Conservation (phyloP, 2,888 invertebrate genomes). For the Lottia scabra region DNA sequence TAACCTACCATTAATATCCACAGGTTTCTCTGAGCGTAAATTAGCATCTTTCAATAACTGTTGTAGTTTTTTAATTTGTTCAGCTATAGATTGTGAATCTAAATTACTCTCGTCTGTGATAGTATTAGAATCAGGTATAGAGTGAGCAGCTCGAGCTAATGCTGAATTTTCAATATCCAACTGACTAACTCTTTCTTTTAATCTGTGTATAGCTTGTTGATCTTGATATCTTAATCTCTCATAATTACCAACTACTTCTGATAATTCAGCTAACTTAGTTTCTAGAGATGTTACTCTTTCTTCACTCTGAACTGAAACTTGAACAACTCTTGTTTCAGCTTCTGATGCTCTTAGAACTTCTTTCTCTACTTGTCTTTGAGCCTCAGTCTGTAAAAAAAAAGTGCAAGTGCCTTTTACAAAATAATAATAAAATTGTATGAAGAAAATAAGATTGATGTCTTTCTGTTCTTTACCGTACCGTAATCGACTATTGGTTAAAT, state of each 20-base stretch:
- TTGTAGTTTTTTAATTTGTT: constrained; percentile 77
- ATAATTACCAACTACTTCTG: constrained; percentile 82
- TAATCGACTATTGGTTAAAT: too few species aligned
- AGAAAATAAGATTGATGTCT: too few species aligned
- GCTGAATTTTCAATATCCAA: constrained; percentile 69
- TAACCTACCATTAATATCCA: constrained; percentile 74
- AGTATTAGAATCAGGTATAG: constrained; percentile 30
- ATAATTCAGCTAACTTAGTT: constrained; percentile 81
- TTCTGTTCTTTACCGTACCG: too few species aligned
- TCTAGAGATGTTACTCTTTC: constrained; percentile 83
- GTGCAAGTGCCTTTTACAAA: too few species aligned
- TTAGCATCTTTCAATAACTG: constrained; percentile 76
- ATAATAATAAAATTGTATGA: too few species aligned
- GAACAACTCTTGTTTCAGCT: constrained; percentile 80
- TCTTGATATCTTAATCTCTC: constrained; percentile 81
- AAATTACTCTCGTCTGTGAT: constrained; percentile 41
- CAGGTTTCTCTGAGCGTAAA: constrained; percentile 72
- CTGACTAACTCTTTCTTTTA: constrained; percentile 68
- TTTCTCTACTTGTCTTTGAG: constrained; percentile 77
- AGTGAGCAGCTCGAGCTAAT: constrained; percentile 58
- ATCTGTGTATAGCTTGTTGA: constrained; percentile 79
- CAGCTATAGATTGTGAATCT: constrained; percentile 71
- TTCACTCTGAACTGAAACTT: constrained; percentile 79
- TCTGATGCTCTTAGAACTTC: constrained; percentile 81
- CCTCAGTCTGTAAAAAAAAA: constrained; percentile 72